Conservation (phyloP, 2,113 vertebrate genomes). For the Dasyprocta punctata region DNA sequence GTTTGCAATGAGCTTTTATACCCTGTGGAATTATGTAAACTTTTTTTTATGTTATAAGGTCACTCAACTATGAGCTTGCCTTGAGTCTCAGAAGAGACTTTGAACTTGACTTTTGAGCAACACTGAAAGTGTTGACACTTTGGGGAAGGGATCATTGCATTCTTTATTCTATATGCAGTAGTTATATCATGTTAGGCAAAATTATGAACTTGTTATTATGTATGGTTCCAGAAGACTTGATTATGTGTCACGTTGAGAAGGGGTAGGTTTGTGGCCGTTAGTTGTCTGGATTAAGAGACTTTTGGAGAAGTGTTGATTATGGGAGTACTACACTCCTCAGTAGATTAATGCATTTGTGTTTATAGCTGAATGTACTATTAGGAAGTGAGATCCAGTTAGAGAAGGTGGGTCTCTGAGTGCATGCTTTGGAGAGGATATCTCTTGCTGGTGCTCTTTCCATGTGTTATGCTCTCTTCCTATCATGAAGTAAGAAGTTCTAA, state of each 20-base stretch:
- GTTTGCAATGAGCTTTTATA: background rate
- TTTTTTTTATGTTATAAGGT: background rate
- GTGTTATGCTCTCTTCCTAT: background rate
- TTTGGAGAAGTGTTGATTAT: background rate
- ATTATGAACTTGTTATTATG: background rate
- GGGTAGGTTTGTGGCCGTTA: background rate
- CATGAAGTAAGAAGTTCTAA: background rate
- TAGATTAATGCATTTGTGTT: background rate
- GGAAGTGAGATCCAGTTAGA: background rate
- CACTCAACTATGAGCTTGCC: background rate
- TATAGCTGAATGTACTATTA: background rate
- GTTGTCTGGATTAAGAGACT: background rate
- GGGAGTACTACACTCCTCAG: background rate
- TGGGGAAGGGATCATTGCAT: background rate
- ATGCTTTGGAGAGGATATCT: background rate
- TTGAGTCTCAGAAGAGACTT: background rate
- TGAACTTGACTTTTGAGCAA: background rate
- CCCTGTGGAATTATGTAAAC: background rate
- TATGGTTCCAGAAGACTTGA: background rate
- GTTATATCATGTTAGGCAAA: background rate
- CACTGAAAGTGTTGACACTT: background rate
- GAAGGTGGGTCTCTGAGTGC: background rate
- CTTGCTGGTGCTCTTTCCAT: background rate
- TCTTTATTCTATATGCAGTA: background rate
- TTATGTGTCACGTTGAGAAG: background rate